Base-by-base conservation (phyloP, 2,888 invertebrate species). In the Tipula confusa region DNA sequence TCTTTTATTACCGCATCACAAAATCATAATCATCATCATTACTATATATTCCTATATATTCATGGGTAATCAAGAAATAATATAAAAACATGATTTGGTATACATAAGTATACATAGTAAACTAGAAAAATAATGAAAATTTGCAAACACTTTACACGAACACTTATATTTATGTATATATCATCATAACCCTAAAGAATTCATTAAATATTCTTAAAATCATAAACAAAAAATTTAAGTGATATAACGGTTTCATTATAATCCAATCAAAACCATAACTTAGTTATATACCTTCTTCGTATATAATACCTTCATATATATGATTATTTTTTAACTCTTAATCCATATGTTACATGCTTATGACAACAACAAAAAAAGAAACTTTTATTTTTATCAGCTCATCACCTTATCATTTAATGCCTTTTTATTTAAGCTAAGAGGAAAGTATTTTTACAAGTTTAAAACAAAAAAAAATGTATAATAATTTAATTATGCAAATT, bases 371-470 rank as follows among this genome's bases (percentile, higher is more conserved):
- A 43, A 43, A 43, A 43, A 43, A 4, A 43, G n/a, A 33, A 33
- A 64, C 18, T 64, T 64, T 64, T 64, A 64, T 64, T 64, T 64
- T 64, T 64, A 64, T 64, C 64, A 64, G 64, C 64, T 64, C 64
- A 64, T 64, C 64, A 64, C 64, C 64, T 64, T 64, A 64, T 64
- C 64, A 64, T 64, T 64, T 64, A 64, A 64, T 64, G 64, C 24
- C 64, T 64, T 64, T 64, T 64, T 64, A 64, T 64, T 9, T 64
- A 64, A 64, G 64, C 24, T 64, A 64, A 64, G 64, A 64, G 64
- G 64, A 43, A 43, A 43, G 43, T 43, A 43, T 64, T 3, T n/a
- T 24, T 11, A 64, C 64, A 7, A 64, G 24, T 24, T n/a, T n/a
- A 24, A 38, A 13, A 38, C 1, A 64, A 64, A 64, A 64, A 64